Percentiles rank a stretch among this genome's conserved stretches.
Conservation (phyloP, 2,113 vertebrate species). For the Mixornis gularis region DNA sequence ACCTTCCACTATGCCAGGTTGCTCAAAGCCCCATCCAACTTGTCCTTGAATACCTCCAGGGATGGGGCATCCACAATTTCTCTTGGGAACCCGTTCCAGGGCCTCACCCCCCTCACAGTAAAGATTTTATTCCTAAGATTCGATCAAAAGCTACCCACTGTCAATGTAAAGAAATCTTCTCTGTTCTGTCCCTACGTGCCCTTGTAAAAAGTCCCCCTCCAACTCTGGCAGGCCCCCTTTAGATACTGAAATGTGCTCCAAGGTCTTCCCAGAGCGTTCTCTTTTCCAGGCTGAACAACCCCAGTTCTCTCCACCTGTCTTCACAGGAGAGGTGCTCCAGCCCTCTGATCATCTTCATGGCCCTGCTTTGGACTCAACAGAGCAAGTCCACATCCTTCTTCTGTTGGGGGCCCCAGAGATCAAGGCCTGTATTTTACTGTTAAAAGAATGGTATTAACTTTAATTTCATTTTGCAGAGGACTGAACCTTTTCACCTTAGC, state of each 20-base stretch:
- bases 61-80: background rate
- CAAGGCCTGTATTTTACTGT: background rate
- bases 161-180: background rate
- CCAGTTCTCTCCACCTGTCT: background rate
- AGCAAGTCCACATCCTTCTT: background rate
- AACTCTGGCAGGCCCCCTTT: background rate
- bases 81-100: background rate
- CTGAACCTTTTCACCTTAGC: background rate
- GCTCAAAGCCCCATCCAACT: background rate
- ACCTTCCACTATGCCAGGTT: background rate
- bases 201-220: background rate
- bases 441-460: background rate
- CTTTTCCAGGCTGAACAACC: background rate
- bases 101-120: background rate
- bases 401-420: background rate
- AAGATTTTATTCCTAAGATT: background rate
- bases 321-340: background rate
- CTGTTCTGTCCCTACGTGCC: rapidly evolving
- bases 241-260: background rate
- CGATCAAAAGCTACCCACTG: background rate
- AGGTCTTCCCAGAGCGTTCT: background rate
- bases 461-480: background rate
- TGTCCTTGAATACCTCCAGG: background rate
- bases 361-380: background rate
- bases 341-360: background rate